Evolutionary conservation across 2,888 invertebrate species (phyloP).

Genomic region (Elgonia sp.): DNA sequence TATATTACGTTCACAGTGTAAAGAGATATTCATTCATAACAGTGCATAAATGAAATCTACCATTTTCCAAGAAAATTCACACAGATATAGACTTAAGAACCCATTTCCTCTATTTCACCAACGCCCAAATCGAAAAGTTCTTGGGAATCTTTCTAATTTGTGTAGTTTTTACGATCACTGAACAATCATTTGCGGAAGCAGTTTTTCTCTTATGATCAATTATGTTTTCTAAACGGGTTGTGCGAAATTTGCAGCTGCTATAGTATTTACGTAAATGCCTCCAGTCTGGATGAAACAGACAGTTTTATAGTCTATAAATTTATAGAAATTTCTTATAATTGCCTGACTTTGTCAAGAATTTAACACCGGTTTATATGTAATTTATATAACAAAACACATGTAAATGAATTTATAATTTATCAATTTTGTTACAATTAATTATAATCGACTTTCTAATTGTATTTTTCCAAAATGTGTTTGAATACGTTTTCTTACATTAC

Average conservation of each 20-base stretch:
- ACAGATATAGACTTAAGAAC: background rate
- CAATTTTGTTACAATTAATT: background rate
- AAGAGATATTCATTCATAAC: conserved; percentile 8
- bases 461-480: too few species aligned
- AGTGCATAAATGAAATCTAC: background rate
- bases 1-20: background rate
- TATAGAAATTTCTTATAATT: conserved; percentile 50
- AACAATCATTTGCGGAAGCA: conserved; percentile 55
- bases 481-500: too few species aligned
- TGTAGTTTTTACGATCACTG: conserved; percentile 41
- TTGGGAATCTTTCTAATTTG: conserved; percentile 53
- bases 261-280: conserved; percentile 66
- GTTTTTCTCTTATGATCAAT: conserved; percentile 61
- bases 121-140: conserved; percentile 18
- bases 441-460: background rate
- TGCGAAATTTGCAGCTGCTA: conserved; percentile 57
- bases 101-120: background rate
- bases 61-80: background rate
- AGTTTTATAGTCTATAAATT: conserved; percentile 62
- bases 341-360: conserved; percentile 38
- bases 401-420: background rate
- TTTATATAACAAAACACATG: conserved; percentile 46
- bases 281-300: conserved; percentile 50
- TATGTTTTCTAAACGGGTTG: conserved; percentile 52
- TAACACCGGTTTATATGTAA: conserved; percentile 21